These are phyloP conservation scores for Epizoanthus scotinus DNA, from an alignment of 92 coral and sea anemone species.

Conservation along the genomic window DNA sequence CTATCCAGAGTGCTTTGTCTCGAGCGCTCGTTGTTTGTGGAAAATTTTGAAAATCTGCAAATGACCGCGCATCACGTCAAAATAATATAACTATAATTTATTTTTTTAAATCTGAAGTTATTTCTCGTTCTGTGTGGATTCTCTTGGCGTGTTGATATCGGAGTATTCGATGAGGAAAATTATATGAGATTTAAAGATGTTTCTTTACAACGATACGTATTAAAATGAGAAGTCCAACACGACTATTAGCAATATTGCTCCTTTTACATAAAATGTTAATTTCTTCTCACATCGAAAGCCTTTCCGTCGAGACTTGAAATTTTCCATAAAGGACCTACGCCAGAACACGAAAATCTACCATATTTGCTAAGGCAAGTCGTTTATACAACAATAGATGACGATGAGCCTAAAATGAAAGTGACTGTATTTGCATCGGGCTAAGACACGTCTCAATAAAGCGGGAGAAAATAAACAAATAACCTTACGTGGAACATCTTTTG, in stretches of 20 bases:
- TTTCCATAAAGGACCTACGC: not conserved
- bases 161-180: not conserved
- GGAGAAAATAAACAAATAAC: slow-evolving; percentile 23
- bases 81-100: not conserved
- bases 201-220: no score
- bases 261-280: not conserved
- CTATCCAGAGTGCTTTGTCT: slow-evolving; percentile 9
- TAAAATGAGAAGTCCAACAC: no score
- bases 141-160: not conserved
- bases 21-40: not conserved
- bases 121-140: not conserved
- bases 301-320: not conserved
- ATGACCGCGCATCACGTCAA: not conserved
- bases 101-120: not conserved
- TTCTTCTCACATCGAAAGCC: not conserved
- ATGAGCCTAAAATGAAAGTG: slow-evolving; percentile 4
- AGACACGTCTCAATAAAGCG: slow-evolving; percentile 22
- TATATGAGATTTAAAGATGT: no score
- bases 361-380: not conserved
- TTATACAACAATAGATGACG: not conserved
- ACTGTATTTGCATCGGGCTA: not conserved
- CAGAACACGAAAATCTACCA: not conserved
- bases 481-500: not conserved
- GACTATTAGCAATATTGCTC: no score
- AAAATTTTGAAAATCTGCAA: not conserved